Evolutionary conservation across 2,797 vertebrate species (phyloP).

Genomic region (Eulemur coronatus): DNA sequence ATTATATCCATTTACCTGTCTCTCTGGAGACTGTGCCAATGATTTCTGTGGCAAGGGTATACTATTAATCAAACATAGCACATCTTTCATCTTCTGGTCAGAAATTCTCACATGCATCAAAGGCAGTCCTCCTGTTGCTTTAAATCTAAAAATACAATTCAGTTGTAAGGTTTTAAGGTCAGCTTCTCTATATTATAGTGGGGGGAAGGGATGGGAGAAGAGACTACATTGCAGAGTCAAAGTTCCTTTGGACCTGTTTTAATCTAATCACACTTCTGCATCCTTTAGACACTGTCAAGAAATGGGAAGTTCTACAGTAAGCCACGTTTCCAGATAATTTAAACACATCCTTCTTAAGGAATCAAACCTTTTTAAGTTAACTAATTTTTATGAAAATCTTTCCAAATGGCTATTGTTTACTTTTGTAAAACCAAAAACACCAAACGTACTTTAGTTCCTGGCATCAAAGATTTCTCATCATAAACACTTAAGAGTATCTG

Average conservation of each 20-base stretch:
- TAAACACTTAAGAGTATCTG: neutral
- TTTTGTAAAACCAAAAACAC: conserved; percentile 5
- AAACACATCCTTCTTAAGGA: neutral
- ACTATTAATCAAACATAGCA: conserved; percentile 90
- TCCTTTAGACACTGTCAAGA: neutral
- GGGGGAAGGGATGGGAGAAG: neutral
- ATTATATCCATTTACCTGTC: conserved; percentile 84
- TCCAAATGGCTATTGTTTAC: neutral
- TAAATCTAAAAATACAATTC: conserved; percentile 88
- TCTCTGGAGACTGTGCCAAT: conserved; percentile 82
- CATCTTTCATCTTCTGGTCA: conserved; percentile 92
- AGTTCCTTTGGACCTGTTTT: neutral
- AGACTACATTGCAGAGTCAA: neutral
- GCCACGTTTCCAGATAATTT: neutral
- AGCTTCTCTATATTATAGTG: neutral
- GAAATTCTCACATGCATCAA: conserved; percentile 93
- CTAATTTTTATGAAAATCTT: neutral
- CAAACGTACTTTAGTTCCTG: neutral
- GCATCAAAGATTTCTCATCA: neutral
- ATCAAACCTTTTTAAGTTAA: neutral
- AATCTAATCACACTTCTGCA: neutral
- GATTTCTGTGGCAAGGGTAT: conserved; percentile 90
- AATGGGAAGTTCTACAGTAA: neutral
- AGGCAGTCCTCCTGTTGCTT: conserved; percentile 94
- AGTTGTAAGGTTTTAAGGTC: neutral